phyloP scores from a whole-genome alignment of 2,113 vertebrate species.

The Thalassarche chlororhynchos region DNA sequence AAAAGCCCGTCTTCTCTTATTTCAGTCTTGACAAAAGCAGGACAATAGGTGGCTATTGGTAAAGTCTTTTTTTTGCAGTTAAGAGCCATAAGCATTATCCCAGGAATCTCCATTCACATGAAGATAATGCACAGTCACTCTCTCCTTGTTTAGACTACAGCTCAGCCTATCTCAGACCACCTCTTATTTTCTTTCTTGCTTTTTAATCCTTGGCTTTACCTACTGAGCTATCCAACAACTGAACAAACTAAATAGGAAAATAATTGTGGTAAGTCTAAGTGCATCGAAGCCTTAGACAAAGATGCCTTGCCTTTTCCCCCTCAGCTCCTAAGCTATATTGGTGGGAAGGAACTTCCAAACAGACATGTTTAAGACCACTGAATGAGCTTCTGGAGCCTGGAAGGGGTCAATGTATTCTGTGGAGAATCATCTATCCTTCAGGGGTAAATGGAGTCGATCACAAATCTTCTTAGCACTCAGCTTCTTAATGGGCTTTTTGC shows the following conservation, averaged over 20 bases:
- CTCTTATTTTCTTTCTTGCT: conserved; percentile 74
- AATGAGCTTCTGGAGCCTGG: conserved; percentile 59
- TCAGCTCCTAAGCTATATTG: conserved; percentile 45
- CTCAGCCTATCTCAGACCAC: conserved; percentile 67
- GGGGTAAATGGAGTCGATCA: not conserved
- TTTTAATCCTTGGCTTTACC: conserved; percentile 81
- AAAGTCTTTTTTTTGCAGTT: conserved; percentile 64
- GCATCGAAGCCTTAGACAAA: conserved; percentile 73
- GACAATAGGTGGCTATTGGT: conserved; percentile 82
- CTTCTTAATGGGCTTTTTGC: not conserved
- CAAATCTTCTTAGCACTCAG: conserved; percentile 7
- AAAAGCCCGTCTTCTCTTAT: conserved; percentile 76
- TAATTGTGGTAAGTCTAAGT: conserved; percentile 72
- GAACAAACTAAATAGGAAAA: conserved; percentile 76
- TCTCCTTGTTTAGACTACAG: conserved; percentile 73
- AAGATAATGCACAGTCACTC: conserved; percentile 76
- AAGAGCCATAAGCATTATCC: conserved; percentile 71
- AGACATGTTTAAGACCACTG: conserved; percentile 24
- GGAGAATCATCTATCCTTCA: not conserved
- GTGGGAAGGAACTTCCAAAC: conserved; percentile 67
- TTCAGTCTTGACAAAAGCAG: conserved; percentile 80
- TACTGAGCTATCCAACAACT: conserved; percentile 63
- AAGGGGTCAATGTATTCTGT: conserved; percentile 28
- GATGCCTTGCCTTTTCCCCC: conserved; percentile 61
- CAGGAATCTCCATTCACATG: conserved; percentile 79